phyloP scores from a whole-genome alignment of 2,113 vertebrate genomes.

The Turdus rufiventris region DNA sequence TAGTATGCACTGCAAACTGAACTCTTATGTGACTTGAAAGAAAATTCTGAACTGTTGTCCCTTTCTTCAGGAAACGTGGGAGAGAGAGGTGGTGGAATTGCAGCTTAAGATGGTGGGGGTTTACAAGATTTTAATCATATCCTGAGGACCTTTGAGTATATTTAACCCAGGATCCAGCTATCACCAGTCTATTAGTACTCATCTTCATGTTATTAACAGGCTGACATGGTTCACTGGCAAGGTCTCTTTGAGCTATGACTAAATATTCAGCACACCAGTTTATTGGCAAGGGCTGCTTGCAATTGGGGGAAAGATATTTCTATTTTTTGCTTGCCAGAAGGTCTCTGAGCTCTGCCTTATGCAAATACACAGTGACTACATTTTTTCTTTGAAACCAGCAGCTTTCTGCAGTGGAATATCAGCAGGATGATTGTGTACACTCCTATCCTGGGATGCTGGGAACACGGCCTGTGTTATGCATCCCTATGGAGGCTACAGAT shows the following conservation, averaged over 20 bases:
- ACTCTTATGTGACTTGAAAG: background rate
- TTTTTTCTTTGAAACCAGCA: background rate
- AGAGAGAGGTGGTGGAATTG: background rate
- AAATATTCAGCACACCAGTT: background rate
- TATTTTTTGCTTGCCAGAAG: background rate
- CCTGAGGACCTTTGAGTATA: background rate
- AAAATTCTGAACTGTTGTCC: background rate
- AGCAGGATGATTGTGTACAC: background rate
- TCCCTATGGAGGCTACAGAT: background rate
- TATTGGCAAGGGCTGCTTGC: background rate
- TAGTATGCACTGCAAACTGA: background rate
- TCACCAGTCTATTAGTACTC: background rate
- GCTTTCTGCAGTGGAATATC: background rate
- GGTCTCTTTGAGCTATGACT: background rate
- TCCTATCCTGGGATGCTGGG: background rate
- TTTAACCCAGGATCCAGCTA: background rate
- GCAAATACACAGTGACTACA: background rate
- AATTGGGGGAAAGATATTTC: background rate
- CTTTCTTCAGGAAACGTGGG: background rate
- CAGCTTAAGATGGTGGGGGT: background rate
- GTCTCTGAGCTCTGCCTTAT: background rate
- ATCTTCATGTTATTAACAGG: background rate
- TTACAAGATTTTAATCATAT: background rate
- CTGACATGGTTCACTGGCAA: background rate
- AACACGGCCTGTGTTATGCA: accelerated